Base-by-base conservation (phyloP, 2,888 invertebrate genomes). In the Drymonia ruficornis region DNA sequence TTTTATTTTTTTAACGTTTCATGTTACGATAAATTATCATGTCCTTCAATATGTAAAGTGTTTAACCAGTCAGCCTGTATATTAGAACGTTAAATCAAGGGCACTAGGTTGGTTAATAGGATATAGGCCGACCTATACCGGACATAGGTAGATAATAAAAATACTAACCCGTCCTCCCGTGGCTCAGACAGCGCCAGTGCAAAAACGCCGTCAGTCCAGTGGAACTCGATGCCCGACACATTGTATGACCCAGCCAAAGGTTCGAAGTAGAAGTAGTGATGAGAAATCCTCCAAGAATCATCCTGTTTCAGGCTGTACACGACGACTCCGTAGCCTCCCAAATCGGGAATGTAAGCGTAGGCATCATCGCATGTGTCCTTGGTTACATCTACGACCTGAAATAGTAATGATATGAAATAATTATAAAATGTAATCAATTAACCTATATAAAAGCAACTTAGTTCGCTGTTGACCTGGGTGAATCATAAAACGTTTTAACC, bases 131-230 rank as follows among this genome's bases (percentile, higher is more conserved):
- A 19, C 0, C 16, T 40, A 12, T 28, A 19, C 19, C 11, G 43
- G 12, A 13, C 18, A 43, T 43, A 50, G 28, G 31, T 28, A n/a
- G 36, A 53, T 54, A 19, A 45, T 34, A 38, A 44, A 55, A 12
- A 46, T 51, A 70, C 86, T 83, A 65, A 94, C 93, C 94, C 94
- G 68, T 95, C 93, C 7, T 89, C 85, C 59, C 93, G 91, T 0
- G 91, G 89, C 34, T 94, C 93, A 0, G 95, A 95, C 16, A 96
- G 85, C 1, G 96, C 96, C 62, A 97, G 77, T 15, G 95, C 96
- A 70, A 97, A 97, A 0, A 97, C 94, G 1, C 97, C 97, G 79
- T 97, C 97, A 0, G 96, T 96, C 97, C 97, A 97, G 79, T 97
- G 97, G 94, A 97, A 97, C 78, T 96, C 94, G 19, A 96, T 93